A percentile compares a stretch with the other conserved stretches of the same genome.
These are phyloP conservation scores for Lordiphosa andalusiaca DNA, from an alignment of 2,888 invertebrate species.

Conservation along the genomic window DNA sequence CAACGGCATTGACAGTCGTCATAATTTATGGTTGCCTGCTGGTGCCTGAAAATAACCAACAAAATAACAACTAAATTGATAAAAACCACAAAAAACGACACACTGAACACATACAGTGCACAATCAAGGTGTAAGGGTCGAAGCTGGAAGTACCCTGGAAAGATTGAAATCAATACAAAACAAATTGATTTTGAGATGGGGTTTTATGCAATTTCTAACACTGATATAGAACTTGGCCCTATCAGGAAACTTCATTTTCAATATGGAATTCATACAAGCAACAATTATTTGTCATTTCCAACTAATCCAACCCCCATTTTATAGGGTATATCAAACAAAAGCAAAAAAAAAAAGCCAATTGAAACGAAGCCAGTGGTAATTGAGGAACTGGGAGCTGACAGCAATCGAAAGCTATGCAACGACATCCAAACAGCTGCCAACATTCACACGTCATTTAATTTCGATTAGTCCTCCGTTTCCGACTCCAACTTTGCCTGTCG, in stretches of 20 bases:
- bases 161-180: too few relatives aligned
- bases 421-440: slow-evolving; percentile 68
- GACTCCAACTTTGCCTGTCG: slow-evolving; percentile 22
- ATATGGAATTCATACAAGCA: too few relatives aligned
- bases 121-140: slow-evolving; percentile 13
- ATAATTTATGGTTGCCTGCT: slow-evolving; percentile 58
- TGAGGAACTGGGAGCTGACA: slow-evolving; percentile 42
- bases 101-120: slow-evolving; percentile 35
- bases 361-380: slow-evolving; percentile 47
- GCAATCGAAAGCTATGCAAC: slow-evolving; percentile 51
- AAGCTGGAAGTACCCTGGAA: slow-evolving; percentile 1
- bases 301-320: too few relatives aligned
- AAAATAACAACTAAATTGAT: slow-evolving; percentile 59
- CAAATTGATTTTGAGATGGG: too few relatives aligned
- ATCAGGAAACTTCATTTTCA: too few relatives aligned
- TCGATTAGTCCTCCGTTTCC: slow-evolving; percentile 74
- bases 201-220: too few relatives aligned
- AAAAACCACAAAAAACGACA: slow-evolving; percentile 56
- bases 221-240: too few relatives aligned
- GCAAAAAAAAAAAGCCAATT: slow-evolving; percentile 35
- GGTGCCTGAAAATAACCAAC: slow-evolving; percentile 34
- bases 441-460: slow-evolving; percentile 80
- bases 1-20: slow-evolving; percentile 47
- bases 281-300: accelerated
- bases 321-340: slow-evolving; percentile 18